Evolutionary conservation across 2,888 invertebrate genomes (phyloP), one percentile per base, ranked within the genome.

Genomic region (Caenorhabditis becei): DNA sequence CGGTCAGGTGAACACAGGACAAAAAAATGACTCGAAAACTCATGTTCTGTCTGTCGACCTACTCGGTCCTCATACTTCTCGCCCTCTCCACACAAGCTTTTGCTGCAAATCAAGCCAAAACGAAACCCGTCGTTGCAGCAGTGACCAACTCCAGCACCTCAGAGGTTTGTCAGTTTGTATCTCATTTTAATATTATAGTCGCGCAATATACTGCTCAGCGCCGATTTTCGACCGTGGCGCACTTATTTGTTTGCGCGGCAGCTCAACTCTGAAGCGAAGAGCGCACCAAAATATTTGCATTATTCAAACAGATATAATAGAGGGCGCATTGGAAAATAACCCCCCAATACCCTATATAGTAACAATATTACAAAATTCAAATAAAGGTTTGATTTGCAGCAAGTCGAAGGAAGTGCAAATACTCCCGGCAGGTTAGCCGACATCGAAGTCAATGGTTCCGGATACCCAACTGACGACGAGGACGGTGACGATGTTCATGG

Each of bases 391-490:
- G 47, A 47, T 77, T 80, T 80, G 58, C 63, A 80, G 80, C 62
- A 71, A 28, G 66, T 81, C n/a, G 82, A 82, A 66, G 82, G 82
- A 61, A 82, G 82, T 61, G 82, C 77, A 62, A 77, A 69, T 26
- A 51, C 71, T 18, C 77, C 72, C 3, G 63, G 71, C 32, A 41
- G 67, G 35, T 51, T 82, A 28, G 72, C 82, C 23, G 82, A 82
- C 49, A 62, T 74, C 20, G 82, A 82, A 69, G 63, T 69, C 32
- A 72, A 82, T 56, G 84, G 85, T 35, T 70, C 79, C 18, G 87
- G 87, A 14, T 87, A 87, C 62, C 77, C 82, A 41, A 78, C 81
- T 8, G 87, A 87, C 65, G 87, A 87, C 51, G 87, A 87, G 54
- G 87, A 87, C 44, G 86, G 86, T 7, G 84, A 86, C 54, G 83